Percentiles rank a stretch among this genome's conserved stretches.
phyloP scores from a whole-genome alignment of 2,888 invertebrate genomes.

The Strigamia crassipes region DNA sequence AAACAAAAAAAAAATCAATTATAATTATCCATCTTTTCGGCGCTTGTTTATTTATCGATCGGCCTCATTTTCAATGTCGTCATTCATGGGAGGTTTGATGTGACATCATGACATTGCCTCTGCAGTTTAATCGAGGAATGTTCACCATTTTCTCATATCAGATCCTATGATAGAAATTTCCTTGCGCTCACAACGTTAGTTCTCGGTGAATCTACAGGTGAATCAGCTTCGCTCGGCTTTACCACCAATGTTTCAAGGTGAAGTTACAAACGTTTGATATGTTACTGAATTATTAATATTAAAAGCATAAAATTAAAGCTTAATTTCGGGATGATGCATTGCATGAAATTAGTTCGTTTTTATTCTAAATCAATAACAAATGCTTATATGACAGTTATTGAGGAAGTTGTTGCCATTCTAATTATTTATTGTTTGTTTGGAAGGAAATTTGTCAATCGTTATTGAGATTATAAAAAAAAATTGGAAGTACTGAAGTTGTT shows the following conservation, averaged over 20 bases:
- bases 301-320: background rate
- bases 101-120: background rate
- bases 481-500: no score
- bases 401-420: background rate
- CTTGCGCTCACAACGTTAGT: background rate
- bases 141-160: background rate
- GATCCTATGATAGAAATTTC: background rate
- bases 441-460: background rate
- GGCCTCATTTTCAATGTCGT: slow-evolving; percentile 12
- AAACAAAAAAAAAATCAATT: no score
- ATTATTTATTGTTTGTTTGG: background rate
- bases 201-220: background rate
- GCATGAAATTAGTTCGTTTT: background rate
- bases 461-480: background rate
- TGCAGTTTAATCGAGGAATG: background rate
- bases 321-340: no score
- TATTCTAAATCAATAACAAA: background rate
- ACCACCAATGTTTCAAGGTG: background rate
- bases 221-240: background rate
- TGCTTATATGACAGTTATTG: background rate
- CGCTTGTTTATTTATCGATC: slow-evolving; percentile 13
- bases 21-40: background rate
- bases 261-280: background rate
- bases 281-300: background rate
- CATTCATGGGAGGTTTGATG: background rate